Percentiles rank a stretch among this genome's conserved stretches.
Evolutionary conservation across 2,888 invertebrate genomes (phyloP).

Genomic region (Trachelus iudaicus): DNA sequence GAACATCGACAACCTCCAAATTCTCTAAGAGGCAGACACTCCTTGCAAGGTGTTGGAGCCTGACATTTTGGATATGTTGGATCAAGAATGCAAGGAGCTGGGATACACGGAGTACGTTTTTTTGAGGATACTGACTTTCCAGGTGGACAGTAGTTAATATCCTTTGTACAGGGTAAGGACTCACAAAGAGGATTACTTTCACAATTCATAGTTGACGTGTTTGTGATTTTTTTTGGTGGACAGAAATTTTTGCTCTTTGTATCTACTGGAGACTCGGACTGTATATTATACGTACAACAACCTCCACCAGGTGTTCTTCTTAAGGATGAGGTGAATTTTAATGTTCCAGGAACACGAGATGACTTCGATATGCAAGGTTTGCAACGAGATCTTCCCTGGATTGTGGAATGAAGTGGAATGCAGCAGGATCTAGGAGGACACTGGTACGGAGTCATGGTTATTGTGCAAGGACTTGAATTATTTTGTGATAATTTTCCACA

Average conservation of each 20-base stretch:
- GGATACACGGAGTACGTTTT: conserved; percentile 5
- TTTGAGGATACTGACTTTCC: neutral
- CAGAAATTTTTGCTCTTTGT: neutral
- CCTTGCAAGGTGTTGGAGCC: conserved; percentile 16
- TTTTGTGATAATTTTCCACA: neutral
- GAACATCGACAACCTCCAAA: conserved; percentile 32
- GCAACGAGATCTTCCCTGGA: neutral
- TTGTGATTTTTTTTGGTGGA: neutral
- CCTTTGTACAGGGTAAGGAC: conserved; percentile 11
- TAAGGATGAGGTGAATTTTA: neutral
- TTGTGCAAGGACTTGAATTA: neutral
- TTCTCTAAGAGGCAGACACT: conserved; percentile 15
- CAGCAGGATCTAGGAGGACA: conserved; percentile 14
- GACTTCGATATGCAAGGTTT: neutral
- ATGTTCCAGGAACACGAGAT: neutral
- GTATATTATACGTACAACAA: neutral
- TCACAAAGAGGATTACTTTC: conserved; percentile 23
- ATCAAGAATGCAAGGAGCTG: conserved; percentile 9
- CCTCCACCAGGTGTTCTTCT: neutral
- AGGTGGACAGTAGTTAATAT: conserved; percentile 6
- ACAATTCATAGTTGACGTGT: neutral
- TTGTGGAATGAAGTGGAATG: conserved; percentile 6
- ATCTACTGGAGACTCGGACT: neutral
- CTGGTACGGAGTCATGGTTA: neutral
- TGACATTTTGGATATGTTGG: conserved; percentile 9